Evolutionary conservation across 2,888 invertebrate species (phyloP), one percentile per base, ranked within the genome.

Genomic region (Allolobophora icterica): DNA sequence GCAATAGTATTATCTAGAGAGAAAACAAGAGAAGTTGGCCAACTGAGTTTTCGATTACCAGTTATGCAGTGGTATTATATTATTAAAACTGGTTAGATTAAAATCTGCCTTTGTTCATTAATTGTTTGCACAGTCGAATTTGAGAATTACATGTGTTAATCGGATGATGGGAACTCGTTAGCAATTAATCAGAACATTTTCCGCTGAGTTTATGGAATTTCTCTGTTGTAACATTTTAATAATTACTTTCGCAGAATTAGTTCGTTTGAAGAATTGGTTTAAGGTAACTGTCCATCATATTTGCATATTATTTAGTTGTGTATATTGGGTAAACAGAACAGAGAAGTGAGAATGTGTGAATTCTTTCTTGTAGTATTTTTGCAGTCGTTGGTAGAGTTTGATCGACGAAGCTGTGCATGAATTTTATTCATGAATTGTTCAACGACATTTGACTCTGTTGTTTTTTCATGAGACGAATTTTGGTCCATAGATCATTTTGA

Each of bases 41-140:
- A n/a, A 71, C n/a, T 71, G 71, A 71, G 71, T 71, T n/a, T 71
- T 71, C 71, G 71, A 71, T 8, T n/a, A 71, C 71, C 71, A 71
- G n/a, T n/a, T 30, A 71, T n/a, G 30, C n/a, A n/a, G 71, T n/a
- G n/a, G 1, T 71, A 71, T 71, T 17, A n/a, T 52, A 71, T 71
- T 11, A 17, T 30, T 30, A n/a, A 71, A n/a, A 45, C 45, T 45
- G 45, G 8, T 13, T 45, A 45, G 5, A 45, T 45, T 45, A 45
- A 45, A 19, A 1, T 45, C 11, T 71, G n/a, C n/a, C n/a, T 71
- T 30, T 71, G 8, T 71, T n/a, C 30, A 30, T 3, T 71, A 17
- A 8, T 71, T n/a, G 71, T 71, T 8, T 71, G n/a, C 71, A 30
- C n/a, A 6, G 71, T 71, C 17, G n/a, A 71, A 71, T n/a, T 71